Evolutionary conservation across 2,113 vertebrate species (phyloP).

Genomic region (Erythrocercus mccallii): DNA sequence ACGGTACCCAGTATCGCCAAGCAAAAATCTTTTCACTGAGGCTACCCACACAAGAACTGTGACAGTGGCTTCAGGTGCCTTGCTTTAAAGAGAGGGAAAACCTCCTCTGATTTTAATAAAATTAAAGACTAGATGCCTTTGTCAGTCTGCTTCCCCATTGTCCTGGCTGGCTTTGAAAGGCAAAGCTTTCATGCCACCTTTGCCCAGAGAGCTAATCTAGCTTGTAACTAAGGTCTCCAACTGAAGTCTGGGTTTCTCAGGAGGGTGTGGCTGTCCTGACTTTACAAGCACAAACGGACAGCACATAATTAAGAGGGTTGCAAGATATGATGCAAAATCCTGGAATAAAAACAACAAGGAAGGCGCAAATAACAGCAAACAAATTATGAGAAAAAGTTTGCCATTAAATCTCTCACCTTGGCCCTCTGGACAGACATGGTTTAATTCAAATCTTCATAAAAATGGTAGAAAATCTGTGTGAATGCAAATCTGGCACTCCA

Average conservation of each 20-base stretch:
- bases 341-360: background rate
- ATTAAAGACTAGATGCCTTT: background rate
- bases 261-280: background rate
- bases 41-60: background rate
- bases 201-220: background rate
- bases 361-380: background rate
- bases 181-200: background rate
- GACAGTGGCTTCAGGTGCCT: background rate
- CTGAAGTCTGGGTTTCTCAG: background rate
- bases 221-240: background rate
- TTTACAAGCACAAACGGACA: background rate
- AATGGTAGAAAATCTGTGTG: background rate
- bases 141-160: background rate
- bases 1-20: accelerated
- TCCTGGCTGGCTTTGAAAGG: background rate
- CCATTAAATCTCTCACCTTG: background rate
- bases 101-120: background rate
- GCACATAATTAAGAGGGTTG: background rate
- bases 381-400: background rate
- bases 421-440: background rate
- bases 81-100: background rate
- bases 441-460: background rate
- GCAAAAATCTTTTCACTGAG: background rate
- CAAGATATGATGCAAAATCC: background rate
- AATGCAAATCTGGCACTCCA: background rate